These are phyloP conservation scores for Synaphobranchus kaupii DNA, from an alignment of 2,797 vertebrate species.

Conservation along the genomic window DNA sequence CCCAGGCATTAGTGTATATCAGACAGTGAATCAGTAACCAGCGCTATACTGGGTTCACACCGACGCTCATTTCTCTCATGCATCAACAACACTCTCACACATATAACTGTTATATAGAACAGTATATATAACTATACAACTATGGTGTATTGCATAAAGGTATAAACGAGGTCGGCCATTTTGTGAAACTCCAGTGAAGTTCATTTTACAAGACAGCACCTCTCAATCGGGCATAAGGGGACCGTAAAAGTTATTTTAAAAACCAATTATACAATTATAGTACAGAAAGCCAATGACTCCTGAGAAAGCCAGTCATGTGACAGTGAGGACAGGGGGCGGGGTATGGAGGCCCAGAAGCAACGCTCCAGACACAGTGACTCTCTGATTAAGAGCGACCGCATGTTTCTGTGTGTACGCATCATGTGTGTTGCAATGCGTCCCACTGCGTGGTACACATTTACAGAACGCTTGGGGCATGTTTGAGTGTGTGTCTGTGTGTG, in stretches of 20 bases:
- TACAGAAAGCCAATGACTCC: not conserved
- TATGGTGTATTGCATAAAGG: conserved; percentile 55
- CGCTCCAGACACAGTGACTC: conserved; percentile 34
- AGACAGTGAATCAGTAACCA: conserved; percentile 59
- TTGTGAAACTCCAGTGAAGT: conserved; percentile 40
- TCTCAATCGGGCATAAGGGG: not conserved
- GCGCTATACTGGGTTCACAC: conserved; percentile 40
- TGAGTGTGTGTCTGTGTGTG: conserved; percentile 34
- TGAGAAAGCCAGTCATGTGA: not conserved
- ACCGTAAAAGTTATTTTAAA: not conserved
- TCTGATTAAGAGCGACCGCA: conserved; percentile 46
- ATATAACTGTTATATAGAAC: conserved; percentile 35
- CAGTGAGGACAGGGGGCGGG: not conserved
- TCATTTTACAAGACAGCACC: conserved; percentile 44
- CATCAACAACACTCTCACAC: conserved; percentile 37
- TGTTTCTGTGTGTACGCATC: conserved; percentile 29
- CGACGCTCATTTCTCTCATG: conserved; percentile 43
- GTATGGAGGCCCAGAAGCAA: not conserved
- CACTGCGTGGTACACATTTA: not conserved
- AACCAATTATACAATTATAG: not conserved
- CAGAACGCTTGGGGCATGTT: not conserved
- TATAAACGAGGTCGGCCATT: conserved; percentile 66
- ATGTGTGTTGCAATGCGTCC: not conserved
- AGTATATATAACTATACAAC: not conserved
- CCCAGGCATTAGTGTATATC: conserved; percentile 65